Percentiles rank a stretch among this genome's conserved stretches.
phyloP scores from a whole-genome alignment of 2,888 invertebrate species.

The Druceiella hillmani region DNA sequence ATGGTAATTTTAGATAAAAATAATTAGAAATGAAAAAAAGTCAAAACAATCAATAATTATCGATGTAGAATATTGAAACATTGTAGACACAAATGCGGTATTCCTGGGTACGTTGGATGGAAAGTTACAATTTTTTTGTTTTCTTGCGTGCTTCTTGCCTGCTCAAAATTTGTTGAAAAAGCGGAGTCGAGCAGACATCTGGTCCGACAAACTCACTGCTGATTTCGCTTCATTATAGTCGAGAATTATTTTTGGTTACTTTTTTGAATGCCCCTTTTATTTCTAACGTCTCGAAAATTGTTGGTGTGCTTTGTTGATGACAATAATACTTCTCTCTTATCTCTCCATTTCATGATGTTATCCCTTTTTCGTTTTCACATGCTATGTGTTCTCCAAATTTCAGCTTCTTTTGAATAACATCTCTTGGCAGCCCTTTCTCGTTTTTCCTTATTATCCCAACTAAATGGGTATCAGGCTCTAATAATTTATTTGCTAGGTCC shows the following conservation, averaged over 20 bases:
- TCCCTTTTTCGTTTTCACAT: constrained; percentile 27
- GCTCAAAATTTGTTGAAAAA: constrained; percentile 5
- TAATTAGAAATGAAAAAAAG: no score
- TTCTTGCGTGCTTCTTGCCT: constrained; percentile 15
- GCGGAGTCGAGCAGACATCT: constrained; percentile 27
- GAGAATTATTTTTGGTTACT: constrained; percentile 24
- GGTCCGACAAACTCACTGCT: constrained; percentile 30
- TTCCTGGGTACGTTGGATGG: constrained; percentile 8
- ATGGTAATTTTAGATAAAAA: no score
- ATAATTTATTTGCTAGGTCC: constrained; percentile 26
- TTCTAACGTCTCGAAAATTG: constrained; percentile 17
- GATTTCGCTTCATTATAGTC: constrained; percentile 30
- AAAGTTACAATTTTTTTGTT: constrained; percentile 14
- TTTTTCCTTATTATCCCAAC: constrained; percentile 30
- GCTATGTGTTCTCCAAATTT: constrained; percentile 24
- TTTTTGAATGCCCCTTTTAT: constrained; percentile 14
- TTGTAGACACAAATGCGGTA: constrained; percentile 12
- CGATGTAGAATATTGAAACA: constrained; percentile 13
- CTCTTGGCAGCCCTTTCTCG: constrained; percentile 27
- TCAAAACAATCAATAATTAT: constrained; percentile 1
- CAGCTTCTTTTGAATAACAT: constrained; percentile 27
- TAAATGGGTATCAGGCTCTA: constrained; percentile 28
- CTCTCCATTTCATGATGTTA: constrained; percentile 26
- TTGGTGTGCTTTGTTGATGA: constrained; percentile 30
- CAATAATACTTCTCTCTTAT: constrained; percentile 26